phyloP scores from a whole-genome alignment of 23 tunicate species.

The Trididemnum clinides region DNA sequence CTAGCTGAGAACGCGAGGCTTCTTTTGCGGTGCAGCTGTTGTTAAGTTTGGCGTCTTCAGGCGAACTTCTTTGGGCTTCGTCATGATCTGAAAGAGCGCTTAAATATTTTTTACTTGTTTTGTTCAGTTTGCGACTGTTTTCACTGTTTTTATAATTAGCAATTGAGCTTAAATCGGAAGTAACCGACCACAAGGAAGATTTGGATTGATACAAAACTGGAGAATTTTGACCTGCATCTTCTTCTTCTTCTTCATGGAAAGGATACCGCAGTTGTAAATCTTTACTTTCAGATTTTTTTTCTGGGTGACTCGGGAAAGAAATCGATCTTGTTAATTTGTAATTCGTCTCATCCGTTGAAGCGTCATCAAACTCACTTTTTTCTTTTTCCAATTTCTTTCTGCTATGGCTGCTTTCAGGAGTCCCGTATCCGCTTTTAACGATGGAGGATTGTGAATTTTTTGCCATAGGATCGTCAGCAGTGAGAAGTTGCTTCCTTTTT shows the following conservation, averaged over 20 bases:
- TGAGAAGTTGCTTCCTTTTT: too few species aligned
- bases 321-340: neutral
- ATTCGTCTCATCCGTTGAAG: neutral
- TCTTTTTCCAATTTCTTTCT: neutral
- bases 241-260: neutral
- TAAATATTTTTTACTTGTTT: neutral
- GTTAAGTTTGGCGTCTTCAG: neutral
- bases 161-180: neutral
- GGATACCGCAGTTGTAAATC: neutral
- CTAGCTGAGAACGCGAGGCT: neutral
- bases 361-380: neutral
- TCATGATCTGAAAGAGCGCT: neutral
- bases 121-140: neutral
- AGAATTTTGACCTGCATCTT: neutral
- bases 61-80: neutral
- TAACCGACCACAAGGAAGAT: slow-evolving; percentile 9
- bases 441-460: too few species aligned
- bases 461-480: too few species aligned
- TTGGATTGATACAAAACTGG: slow-evolving; percentile 7
- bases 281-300: neutral
- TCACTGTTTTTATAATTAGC: neutral
- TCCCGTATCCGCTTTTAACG: neutral
- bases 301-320: neutral
- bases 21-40: neutral
- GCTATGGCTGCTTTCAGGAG: neutral